A percentile compares a stretch with the other conserved stretches of the same genome.
phyloP scores from a whole-genome alignment of 2,888 invertebrate species.

The Drosophila phalerata region DNA sequence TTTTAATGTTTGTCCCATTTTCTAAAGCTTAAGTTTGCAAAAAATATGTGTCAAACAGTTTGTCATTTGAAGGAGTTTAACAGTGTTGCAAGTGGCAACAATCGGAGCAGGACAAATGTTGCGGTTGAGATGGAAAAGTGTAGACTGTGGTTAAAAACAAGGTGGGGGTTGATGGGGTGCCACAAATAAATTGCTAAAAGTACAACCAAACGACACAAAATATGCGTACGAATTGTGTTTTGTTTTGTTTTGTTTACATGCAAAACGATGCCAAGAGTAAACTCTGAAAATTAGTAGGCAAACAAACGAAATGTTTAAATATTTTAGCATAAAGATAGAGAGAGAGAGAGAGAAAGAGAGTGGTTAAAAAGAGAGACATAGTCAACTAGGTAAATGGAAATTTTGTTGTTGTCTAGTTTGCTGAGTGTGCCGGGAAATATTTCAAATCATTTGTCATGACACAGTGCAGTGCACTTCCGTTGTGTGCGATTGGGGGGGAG shows the following conservation, averaged over 20 bases:
- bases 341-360: neutral
- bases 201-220: slow-evolving; percentile 19
- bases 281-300: slow-evolving; percentile 64
- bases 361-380: neutral
- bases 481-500: slow-evolving; percentile 1
- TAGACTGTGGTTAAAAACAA: neutral
- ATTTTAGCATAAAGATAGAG: slow-evolving; percentile 52
- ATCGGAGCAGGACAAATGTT: slow-evolving; percentile 48
- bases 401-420: slow-evolving; percentile 29
- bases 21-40: neutral
- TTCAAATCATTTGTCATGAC: slow-evolving; percentile 77
- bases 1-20: neutral
- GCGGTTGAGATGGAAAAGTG: slow-evolving; percentile 21
- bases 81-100: slow-evolving; percentile 7
- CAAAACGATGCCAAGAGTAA: slow-evolving; percentile 32
- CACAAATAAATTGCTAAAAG: slow-evolving; percentile 23
- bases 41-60: neutral
- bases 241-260: slow-evolving; percentile 34
- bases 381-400: slow-evolving; percentile 40
- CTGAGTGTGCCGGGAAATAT: slow-evolving; percentile 46
- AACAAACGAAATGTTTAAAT: slow-evolving; percentile 67
- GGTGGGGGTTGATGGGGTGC: slow-evolving; percentile 8
- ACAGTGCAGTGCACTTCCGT: slow-evolving; percentile 62
- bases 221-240: slow-evolving; percentile 20
- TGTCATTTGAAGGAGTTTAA: neutral